Percentiles rank a stretch among this genome's conserved stretches.
Evolutionary conservation across 2,888 invertebrate species (phyloP).

Genomic region (Drosophila helvetica): DNA sequence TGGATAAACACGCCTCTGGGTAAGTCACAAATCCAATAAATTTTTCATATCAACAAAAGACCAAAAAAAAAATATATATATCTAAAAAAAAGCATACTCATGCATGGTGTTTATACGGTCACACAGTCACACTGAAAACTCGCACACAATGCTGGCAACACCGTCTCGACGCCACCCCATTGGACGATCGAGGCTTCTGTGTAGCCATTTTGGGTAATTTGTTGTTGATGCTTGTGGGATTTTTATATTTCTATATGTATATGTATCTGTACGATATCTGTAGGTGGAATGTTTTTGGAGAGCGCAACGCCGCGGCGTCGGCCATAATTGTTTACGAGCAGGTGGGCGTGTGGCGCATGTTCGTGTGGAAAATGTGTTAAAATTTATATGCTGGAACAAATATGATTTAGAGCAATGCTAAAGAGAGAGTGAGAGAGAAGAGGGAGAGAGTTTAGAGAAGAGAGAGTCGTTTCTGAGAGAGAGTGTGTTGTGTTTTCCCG

Average conservation of each 20-base stretch:
- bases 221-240: constrained; percentile 44
- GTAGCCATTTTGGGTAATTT: constrained; percentile 76
- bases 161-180: constrained; percentile 57
- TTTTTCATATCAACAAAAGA: not conserved
- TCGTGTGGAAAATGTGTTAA: constrained; percentile 50
- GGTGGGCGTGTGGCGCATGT: constrained; percentile 67
- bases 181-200: constrained; percentile 73
- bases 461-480: constrained; percentile 4
- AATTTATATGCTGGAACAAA: constrained; percentile 55
- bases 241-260: constrained; percentile 29
- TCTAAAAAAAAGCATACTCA: constrained; percentile 1
- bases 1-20: not conserved
- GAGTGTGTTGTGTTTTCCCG: constrained; percentile 10
- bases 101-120: constrained; percentile 4
- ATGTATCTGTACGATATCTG: constrained; percentile 37
- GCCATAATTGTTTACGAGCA: constrained; percentile 80
- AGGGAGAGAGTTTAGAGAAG: not conserved
- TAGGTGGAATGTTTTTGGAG: constrained; percentile 43
- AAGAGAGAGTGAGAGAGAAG: constrained; percentile 20
- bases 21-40: not conserved
- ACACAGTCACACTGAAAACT: too few species aligned
- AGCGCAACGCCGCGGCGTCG: constrained; percentile 67
- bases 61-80: not conserved
- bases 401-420: constrained; percentile 41
- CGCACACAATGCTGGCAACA: constrained; percentile 29